Base-by-base conservation (phyloP, 2,888 invertebrate genomes). In the Leptopterna dolabrata region DNA sequence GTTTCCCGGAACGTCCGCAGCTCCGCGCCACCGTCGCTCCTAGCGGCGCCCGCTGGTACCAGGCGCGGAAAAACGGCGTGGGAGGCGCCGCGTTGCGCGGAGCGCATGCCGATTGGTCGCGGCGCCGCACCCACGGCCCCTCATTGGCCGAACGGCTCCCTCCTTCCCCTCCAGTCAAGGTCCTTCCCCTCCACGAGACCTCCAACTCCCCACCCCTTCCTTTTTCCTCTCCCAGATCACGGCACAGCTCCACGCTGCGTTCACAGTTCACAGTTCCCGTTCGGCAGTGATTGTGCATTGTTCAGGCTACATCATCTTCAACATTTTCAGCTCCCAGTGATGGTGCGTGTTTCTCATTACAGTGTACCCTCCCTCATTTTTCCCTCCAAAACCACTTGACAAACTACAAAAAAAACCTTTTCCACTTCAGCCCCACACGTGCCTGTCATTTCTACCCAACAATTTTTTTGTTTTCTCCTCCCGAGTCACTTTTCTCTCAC, bases 261-360 rank as follows among this genome's bases (percentile, higher is more conserved):
- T 29, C 83, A 83, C 83, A 83, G 29, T 41, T 29, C 83, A 83
- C 83, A 83, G 83, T 83, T 83, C 83, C 63, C 83, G 36, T 63
- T 43, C 83, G 83, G 83, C 83, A 83, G 83, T 83, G 83, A 83
- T 83, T 83, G 83, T 83, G 83, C 71, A 6, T 70, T 71, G 83
- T 83, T 83, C 83, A 41, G 30, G 63, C 19, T 0, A 63, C 63
- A 7, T 63, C 55, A 30, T 27, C 55, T 55, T 51, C 55, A 27
- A 55, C 29, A 55, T n/a, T 19, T 43, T 27, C 51, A 41, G n/a
- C 73, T 36, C 51, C 14, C 29, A 27, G 81, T 81, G 81, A 81
- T 81, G 81, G 81, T 81, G 81, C 81, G 81, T 81, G 81, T 81
- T 81, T 36, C 73, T 41, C 29, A 27, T 27, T 30, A 27, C 81